Evolutionary conservation across 2,797 vertebrate species (phyloP), one percentile per base, ranked within the genome.

Genomic region (Myotis daubentonii): DNA sequence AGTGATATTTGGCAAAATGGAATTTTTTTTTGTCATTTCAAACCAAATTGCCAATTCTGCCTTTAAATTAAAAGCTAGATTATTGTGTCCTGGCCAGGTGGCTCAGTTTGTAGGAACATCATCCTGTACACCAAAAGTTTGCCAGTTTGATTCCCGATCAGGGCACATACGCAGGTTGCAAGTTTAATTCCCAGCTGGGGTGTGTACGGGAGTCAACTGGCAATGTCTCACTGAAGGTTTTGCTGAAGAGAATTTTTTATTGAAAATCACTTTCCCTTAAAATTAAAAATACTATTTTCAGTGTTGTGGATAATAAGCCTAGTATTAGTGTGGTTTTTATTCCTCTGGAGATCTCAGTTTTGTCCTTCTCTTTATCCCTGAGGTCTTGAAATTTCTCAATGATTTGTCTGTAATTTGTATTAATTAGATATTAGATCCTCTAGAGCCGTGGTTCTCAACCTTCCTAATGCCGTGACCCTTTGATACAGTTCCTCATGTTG

Each of bases 31-130:
- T 78, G 47, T 74, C 19, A 60, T 80, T 68, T 89, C 74, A 86
- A 85, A 74, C 12, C 72, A 55, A 84, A 84, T 83, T 38, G 20
- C 30, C 85, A 84, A 13, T 68, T 89, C 53, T 93, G 49, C 38
- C 38, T 89, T 85, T 95, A 89, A 89, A 94, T 33, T 60, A 51
- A 87, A 89, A 79, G 57, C 57, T 60, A 60, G 25, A 60, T 60
- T 12, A 60, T 60, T 60, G 57, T 60, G 57, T 5, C 57, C 57
- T 60, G 11, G 57, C 25, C 25, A 60, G 25, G 28, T 28, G 25
- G 57, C 57, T 60, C 57, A 28, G 57, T 60, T 60, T 60, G 11
- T 60, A 28, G 57, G 25, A 60, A 60, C 57, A 60, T 60, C 25
- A 60, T 60, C 57, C 57, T 60, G 57, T 60, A 60, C 57, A 28